Conservation (phyloP, 2,888 invertebrate species). For the Macaria liturata region DNA sequence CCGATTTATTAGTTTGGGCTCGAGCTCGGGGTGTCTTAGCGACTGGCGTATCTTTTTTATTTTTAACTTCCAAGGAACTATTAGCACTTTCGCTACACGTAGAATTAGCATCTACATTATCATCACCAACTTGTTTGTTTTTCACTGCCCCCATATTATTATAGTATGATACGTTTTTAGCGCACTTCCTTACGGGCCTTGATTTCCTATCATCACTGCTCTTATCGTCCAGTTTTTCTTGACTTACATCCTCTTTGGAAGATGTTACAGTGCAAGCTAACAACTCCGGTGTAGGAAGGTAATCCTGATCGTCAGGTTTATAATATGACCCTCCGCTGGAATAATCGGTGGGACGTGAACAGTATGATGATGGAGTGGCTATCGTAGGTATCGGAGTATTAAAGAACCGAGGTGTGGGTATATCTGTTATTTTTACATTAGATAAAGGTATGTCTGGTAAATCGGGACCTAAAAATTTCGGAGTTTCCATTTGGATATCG, state of each 20-base stretch:
- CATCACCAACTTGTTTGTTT: slow-evolving; percentile 45
- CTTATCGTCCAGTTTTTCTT: slow-evolving; percentile 35
- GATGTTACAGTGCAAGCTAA: slow-evolving; percentile 47
- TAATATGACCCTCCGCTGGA: slow-evolving; percentile 86
- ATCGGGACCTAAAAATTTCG: slow-evolving; percentile 76
- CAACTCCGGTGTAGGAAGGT: slow-evolving; percentile 56
- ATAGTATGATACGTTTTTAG: slow-evolving; percentile 75
- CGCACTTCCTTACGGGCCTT: slow-evolving; percentile 70
- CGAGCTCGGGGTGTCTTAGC: slow-evolving; percentile 42
- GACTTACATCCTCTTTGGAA: slow-evolving; percentile 41
- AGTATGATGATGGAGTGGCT: slow-evolving; percentile 71
- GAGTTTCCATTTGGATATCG: slow-evolving; percentile 81
- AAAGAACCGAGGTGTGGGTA: slow-evolving; percentile 83
- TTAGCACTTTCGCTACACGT: slow-evolving; percentile 51
- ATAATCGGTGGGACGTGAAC: slow-evolving; percentile 81
- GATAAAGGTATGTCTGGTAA: slow-evolving; percentile 71
- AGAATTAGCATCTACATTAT: slow-evolving; percentile 45
- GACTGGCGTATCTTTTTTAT: slow-evolving; percentile 27
- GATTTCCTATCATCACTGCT: slow-evolving; percentile 40
- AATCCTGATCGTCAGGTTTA: slow-evolving; percentile 85
- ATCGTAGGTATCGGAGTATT: slow-evolving; percentile 62
- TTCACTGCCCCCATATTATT: slow-evolving; percentile 38
- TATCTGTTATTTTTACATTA: slow-evolving; percentile 82
- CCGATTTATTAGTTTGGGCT: slow-evolving; percentile 26
- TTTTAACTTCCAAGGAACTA: slow-evolving; percentile 43